phyloP scores from a whole-genome alignment of 2,888 invertebrate genomes.

The Kryphioiulus occultus region DNA sequence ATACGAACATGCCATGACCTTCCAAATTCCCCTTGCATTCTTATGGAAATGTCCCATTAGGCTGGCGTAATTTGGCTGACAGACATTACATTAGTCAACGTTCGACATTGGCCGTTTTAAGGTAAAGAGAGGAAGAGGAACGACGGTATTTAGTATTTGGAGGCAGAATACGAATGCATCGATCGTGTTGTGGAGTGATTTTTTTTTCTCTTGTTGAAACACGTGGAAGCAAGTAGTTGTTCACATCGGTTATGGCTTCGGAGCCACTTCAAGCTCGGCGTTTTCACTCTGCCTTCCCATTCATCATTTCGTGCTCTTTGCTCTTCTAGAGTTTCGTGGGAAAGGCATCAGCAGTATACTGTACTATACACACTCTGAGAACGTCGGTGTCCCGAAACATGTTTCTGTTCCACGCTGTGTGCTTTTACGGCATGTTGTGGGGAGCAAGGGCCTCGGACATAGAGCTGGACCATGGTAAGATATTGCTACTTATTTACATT shows the following conservation, averaged over 20 bases:
- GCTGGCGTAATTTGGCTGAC: not conserved
- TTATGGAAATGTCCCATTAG: not conserved
- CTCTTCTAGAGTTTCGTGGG: not conserved
- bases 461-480: not conserved
- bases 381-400: not conserved
- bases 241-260: not conserved
- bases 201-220: not conserved
- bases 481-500: not conserved
- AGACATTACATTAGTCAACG: not conserved
- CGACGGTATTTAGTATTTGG: slow-evolving; percentile 16
- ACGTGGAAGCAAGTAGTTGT: slow-evolving; percentile 23
- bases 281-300: slow-evolving; percentile 6
- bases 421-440: not conserved
- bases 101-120: not conserved
- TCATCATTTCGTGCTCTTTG: not conserved
- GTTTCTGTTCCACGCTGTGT: not conserved
- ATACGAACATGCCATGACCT: not conserved
- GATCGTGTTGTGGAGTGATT: not conserved
- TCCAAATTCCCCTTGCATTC: slow-evolving; percentile 8
- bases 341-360: not conserved
- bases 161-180: not conserved
- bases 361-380: not conserved
- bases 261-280: not conserved
- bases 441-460: not conserved
- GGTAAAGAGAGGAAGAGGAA: slow-evolving; percentile 6